Evolutionary conservation across 2,797 vertebrate genomes (phyloP), one percentile per base, ranked within the genome.

Genomic region (Pelodytes ibericus): DNA sequence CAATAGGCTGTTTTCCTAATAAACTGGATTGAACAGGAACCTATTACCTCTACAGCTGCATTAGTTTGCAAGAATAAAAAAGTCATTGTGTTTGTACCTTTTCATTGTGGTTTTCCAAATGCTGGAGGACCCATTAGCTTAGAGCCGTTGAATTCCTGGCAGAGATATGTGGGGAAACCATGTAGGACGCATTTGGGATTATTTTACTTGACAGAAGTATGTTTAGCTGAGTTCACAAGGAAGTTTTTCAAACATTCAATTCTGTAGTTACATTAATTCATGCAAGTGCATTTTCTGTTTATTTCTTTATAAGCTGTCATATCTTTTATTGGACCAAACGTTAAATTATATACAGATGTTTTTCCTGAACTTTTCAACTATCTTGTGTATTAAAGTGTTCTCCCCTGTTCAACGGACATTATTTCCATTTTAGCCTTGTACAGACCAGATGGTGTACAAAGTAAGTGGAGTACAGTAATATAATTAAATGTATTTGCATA

Each of bases 161-260:
- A 66, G 24, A 74, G 62, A 58, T 29, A 44, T 44, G 39, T 53
- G 58, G 71, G 47, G 39, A 73, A 74, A 74, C 29, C 49, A 60
- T 74, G 33, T 58, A 58, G 26, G 62, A 44, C 30, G 62, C 27
- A 58, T n/a, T 24, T 16, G 33, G 56, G 24, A 57, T 73, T 18
- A 56, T 73, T 65, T 73, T 64, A 33, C 9, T 64, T 64, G 20
- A 30, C 5, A 47, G 3, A 70, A 49, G 2, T 49, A 63, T 51
- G 24, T 41, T 73, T 20, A 30, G 27, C 16, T 58, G 44, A 51
- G 3, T 26, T 63, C 29, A 26, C 22, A 26, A 16, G 2, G 29
- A 30, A 24, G 10, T 71, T 61, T 30, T 71, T 27, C 25, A 62
- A 62, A 64, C 26, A 57, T 20, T 22, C 61, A 51, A 27, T 64